These are phyloP conservation scores for Thereva nobilitata DNA, from an alignment of 2,888 invertebrate species.

Conservation along the genomic window DNA sequence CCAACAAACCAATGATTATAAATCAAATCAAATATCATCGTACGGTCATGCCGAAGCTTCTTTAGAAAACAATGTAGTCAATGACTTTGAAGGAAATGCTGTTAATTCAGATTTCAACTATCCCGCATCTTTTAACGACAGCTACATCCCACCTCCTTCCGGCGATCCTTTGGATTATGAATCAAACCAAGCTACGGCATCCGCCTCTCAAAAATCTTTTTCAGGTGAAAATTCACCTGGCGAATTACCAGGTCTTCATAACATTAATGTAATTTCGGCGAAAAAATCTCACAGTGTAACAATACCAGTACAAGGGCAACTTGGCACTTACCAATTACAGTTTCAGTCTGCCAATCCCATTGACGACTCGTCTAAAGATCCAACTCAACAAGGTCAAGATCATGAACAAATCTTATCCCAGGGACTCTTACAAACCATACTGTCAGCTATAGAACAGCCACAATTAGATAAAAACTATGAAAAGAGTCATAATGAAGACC, in stretches of 20 bases:
- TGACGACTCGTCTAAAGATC: constrained; percentile 32
- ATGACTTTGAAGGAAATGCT: constrained; percentile 14
- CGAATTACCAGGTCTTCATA: constrained; percentile 52
- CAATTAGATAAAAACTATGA: constrained; percentile 2
- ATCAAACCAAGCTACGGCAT: constrained; percentile 47
- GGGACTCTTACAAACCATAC: constrained; percentile 77
- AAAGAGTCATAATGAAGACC: not conserved
- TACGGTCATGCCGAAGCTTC: not conserved
- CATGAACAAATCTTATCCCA: constrained; percentile 80
- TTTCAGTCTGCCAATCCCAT: constrained; percentile 70
- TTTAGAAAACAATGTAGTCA: constrained; percentile 2
- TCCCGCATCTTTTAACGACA: constrained; percentile 37
- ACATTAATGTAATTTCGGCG: constrained; percentile 54
- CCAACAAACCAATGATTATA: constrained; percentile 43
- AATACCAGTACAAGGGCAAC: constrained; percentile 63
- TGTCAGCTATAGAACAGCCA: constrained; percentile 79
- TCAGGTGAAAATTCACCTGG: constrained; percentile 48
- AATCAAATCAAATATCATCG: constrained; percentile 42
- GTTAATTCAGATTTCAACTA: constrained; percentile 27
- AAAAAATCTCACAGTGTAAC: constrained; percentile 54
- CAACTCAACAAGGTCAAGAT: constrained; percentile 57
- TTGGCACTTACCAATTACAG: constrained; percentile 73
- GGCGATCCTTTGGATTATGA: constrained; percentile 54
- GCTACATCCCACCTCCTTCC: constrained; percentile 47
- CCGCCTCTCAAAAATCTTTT: not conserved